phyloP scores from a whole-genome alignment of 2,888 invertebrate genomes.

The Linnaemya tessellans region DNA sequence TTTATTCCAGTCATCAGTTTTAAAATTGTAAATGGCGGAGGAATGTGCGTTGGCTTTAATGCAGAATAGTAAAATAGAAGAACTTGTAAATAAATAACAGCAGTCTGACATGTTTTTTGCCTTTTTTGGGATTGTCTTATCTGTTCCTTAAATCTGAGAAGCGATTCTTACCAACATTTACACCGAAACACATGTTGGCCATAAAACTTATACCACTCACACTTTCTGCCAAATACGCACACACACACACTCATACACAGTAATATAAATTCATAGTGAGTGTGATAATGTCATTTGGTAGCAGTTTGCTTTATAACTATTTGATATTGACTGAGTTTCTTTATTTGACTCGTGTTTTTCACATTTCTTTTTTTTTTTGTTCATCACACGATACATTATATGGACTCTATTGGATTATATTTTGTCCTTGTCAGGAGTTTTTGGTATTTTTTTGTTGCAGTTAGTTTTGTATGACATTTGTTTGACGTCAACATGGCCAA shows the following conservation, averaged over 20 bases:
- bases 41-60: slow-evolving; percentile 4
- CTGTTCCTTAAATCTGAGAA: slow-evolving; percentile 40
- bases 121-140: slow-evolving; percentile 31
- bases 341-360: slow-evolving; percentile 44
- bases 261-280: neutral
- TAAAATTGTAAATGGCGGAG: neutral
- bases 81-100: slow-evolving; percentile 36
- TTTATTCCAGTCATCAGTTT: slow-evolving; percentile 26
- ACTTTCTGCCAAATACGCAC: neutral
- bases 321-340: slow-evolving; percentile 25
- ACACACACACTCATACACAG: neutral
- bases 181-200: slow-evolving; percentile 35
- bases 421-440: slow-evolving; percentile 41
- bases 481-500: slow-evolving; percentile 57
- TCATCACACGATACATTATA: slow-evolving; percentile 42
- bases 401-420: slow-evolving; percentile 63
- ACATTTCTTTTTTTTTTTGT: neutral
- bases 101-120: slow-evolving; percentile 26
- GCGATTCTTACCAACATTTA: slow-evolving; percentile 43
- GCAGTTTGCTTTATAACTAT: slow-evolving; percentile 30
- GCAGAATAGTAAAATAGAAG: neutral
- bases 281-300: slow-evolving; percentile 7
- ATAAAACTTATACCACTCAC: slow-evolving; percentile 1
- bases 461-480: slow-evolving; percentile 62
- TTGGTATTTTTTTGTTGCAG: slow-evolving; percentile 22